phyloP scores from a whole-genome alignment of 2,888 invertebrate species.

The Serrognathus titanus region DNA sequence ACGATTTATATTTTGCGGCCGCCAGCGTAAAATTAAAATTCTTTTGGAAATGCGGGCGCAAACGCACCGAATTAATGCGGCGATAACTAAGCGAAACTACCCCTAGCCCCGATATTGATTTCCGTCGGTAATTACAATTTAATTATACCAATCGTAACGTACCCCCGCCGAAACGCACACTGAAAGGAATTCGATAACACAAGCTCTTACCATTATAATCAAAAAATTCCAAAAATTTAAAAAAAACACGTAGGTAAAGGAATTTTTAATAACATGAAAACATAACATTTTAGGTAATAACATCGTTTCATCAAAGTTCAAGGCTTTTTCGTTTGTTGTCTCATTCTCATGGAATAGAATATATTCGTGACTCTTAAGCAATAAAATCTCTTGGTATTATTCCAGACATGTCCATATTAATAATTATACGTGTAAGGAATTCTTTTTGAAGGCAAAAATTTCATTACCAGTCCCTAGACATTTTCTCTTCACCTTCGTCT shows the following conservation, averaged over 20 bases:
- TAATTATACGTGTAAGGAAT: not conserved
- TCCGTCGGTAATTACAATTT: conserved; percentile 17
- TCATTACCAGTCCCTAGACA: not conserved
- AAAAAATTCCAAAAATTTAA: no score
- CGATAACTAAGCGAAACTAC: not conserved
- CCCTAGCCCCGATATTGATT: conserved; percentile 11
- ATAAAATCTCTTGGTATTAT: not conserved
- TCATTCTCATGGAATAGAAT: no score
- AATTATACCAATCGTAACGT: conserved; percentile 5
- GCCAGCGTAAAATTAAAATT: not conserved
- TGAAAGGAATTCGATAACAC: no score
- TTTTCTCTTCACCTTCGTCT: not conserved
- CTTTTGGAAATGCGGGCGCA: not conserved
- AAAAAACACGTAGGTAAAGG: no score
- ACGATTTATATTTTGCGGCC: not conserved
- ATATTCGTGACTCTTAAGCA: not conserved
- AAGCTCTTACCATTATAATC: no score
- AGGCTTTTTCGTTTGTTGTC: no score
- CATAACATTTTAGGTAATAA: no score
- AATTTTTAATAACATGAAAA: no score
- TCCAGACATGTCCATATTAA: conserved; percentile 2
- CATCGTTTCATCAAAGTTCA: no score
- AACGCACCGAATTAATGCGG: not conserved
- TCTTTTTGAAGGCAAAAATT: not conserved
- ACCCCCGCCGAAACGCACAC: no score